Evolutionary conservation across 1,140 invertebrate genomes (phyloP).

Genomic region (Pseudomyrmex flavicornis): DNA sequence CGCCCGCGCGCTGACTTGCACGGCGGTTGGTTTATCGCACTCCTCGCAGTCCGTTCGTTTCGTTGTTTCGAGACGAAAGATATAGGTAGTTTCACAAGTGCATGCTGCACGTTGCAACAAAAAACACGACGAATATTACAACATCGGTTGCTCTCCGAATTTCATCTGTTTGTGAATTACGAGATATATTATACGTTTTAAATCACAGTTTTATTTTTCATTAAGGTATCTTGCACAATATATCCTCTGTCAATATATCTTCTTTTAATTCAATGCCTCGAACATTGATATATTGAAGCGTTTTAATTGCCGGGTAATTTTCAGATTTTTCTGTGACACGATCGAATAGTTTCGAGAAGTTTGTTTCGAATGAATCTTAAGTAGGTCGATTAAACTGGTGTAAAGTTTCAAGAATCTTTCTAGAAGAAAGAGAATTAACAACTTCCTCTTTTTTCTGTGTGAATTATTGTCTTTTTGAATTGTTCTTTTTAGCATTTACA

Average conservation of each 20-base stretch:
- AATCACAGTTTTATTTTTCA: background rate
- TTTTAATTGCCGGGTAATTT: slow-evolving; percentile 25
- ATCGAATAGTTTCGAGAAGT: slow-evolving; percentile 55
- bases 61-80: slow-evolving; percentile 19
- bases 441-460: slow-evolving; percentile 54
- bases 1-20: slow-evolving; percentile 25
- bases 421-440: slow-evolving; percentile 40
- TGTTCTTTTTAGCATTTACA: slow-evolving; percentile 8
- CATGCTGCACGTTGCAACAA: slow-evolving; percentile 7
- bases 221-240: background rate
- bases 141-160: background rate
- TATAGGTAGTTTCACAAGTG: slow-evolving; percentile 4
- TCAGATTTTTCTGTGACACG: slow-evolving; percentile 46
- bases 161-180: background rate
- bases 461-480: slow-evolving; percentile 44
- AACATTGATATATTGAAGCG: slow-evolving; percentile 38
- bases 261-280: background rate
- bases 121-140: background rate
- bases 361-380: slow-evolving; percentile 56
- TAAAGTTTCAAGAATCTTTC: slow-evolving; percentile 43
- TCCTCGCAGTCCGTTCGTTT: slow-evolving; percentile 27
- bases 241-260: background rate
- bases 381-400: slow-evolving; percentile 51
- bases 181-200: background rate
- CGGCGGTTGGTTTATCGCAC: slow-evolving; percentile 44